Evolutionary conservation across 2,888 invertebrate species (phyloP).

Genomic region (Strigamia crassipes): DNA sequence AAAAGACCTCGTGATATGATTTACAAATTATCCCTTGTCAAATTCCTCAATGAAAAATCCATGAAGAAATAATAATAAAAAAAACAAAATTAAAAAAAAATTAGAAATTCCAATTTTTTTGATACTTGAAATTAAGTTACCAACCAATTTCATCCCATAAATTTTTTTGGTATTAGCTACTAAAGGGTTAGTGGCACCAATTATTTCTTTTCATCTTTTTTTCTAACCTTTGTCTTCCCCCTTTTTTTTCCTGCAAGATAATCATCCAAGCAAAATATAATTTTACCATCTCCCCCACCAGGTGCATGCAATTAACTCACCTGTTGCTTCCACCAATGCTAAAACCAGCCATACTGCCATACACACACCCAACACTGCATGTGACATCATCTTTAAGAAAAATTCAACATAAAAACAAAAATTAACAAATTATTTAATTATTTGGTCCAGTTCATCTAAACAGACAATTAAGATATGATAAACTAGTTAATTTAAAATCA

Average conservation of each 20-base stretch:
- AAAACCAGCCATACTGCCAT: not conserved
- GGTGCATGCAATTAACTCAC: slow-evolving; percentile 23
- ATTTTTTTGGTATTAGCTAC: not conserved
- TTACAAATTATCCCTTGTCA: not conserved
- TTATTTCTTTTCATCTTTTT: not conserved
- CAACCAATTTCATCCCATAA: too few relatives aligned
- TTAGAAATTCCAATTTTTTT: too few relatives aligned
- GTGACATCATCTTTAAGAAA: not conserved
- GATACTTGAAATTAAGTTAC: too few relatives aligned
- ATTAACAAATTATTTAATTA: not conserved
- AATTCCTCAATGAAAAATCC: not conserved
- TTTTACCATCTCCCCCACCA: not conserved
- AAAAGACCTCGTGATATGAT: not conserved
- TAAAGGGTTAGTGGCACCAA: slow-evolving; percentile 27
- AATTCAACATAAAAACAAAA: not conserved
- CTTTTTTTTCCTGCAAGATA: not conserved
- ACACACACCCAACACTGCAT: not conserved
- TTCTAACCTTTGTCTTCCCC: not conserved
- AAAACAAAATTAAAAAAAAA: too few relatives aligned
- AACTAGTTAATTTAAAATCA: too few relatives aligned
- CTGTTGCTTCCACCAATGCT: not conserved
- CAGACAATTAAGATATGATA: too few relatives aligned
- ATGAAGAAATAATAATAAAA: too few relatives aligned
- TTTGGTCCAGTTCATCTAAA: not conserved
- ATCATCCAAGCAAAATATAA: slow-evolving; percentile 17